These are phyloP conservation scores for Atethmia centrago DNA, from an alignment of 2,888 invertebrate genomes.

Conservation along the genomic window DNA sequence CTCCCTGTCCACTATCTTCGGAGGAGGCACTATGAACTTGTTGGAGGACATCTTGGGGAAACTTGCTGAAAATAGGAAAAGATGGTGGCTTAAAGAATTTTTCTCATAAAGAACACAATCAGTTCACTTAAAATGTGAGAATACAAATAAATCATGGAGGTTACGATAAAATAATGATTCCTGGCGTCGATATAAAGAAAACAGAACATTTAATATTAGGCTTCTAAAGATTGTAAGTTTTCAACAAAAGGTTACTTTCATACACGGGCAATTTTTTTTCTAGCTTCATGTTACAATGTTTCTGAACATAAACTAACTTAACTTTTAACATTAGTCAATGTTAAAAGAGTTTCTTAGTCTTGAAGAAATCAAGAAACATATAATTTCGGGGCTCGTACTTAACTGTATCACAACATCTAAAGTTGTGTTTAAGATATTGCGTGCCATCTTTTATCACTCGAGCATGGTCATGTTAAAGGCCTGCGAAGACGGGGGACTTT, in stretches of 20 bases:
- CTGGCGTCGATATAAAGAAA: background rate
- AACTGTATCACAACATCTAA: background rate
- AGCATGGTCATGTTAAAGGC: constrained; percentile 10
- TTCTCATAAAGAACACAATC: background rate
- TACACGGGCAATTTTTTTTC: too few relatives aligned
- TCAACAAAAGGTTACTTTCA: background rate
- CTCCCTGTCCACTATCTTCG: constrained; percentile 78
- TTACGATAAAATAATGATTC: background rate
- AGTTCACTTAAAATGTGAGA: background rate
- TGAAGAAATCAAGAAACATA: background rate
- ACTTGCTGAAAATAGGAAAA: constrained; percentile 14
- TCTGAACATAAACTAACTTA: too few relatives aligned
- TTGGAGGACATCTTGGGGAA: constrained; percentile 67
- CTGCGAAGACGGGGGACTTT: too few relatives aligned
- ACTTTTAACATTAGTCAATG: background rate
- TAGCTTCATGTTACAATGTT: background rate
- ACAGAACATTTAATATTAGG: background rate
- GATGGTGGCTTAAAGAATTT: background rate
- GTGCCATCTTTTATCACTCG: constrained; percentile 16
- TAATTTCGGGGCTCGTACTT: background rate
- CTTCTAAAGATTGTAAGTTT: too few relatives aligned
- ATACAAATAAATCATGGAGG: background rate
- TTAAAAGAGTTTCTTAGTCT: too few relatives aligned
- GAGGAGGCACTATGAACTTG: constrained; percentile 76
- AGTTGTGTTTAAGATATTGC: constrained; percentile 18